Evolutionary conservation across 2,888 invertebrate species (phyloP).

Genomic region (Invenusta paracnida): DNA sequence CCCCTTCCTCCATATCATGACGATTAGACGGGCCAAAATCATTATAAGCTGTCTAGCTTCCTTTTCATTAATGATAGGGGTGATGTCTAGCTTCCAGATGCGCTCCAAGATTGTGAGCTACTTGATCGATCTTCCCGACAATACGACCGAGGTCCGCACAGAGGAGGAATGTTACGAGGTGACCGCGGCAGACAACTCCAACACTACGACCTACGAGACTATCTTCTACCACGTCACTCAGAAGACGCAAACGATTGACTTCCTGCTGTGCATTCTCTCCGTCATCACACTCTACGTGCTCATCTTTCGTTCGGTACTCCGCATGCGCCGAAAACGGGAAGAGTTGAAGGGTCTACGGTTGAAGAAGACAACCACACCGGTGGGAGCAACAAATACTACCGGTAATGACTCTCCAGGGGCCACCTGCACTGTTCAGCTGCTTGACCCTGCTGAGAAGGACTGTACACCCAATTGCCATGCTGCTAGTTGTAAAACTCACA

Average conservation of each 20-base stretch:
- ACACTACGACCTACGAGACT: constrained; percentile 11
- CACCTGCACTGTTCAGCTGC: neutral
- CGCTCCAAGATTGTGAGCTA: neutral
- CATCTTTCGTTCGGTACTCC: constrained; percentile 54
- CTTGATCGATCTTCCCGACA: neutral
- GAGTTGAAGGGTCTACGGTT: constrained; percentile 11
- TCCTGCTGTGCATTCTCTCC: constrained; percentile 53
- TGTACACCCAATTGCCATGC: no score
- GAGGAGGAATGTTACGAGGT: constrained; percentile 27
- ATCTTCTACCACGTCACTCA: constrained; percentile 46
- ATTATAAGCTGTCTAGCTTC: constrained; percentile 15
- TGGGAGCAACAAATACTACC: neutral
- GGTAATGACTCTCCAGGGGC: neutral
- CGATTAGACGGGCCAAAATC: constrained; percentile 49
- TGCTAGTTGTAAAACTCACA: no score
- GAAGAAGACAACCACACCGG: neutral
- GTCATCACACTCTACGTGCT: constrained; percentile 56
- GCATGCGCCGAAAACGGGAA: constrained; percentile 46
- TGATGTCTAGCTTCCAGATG: constrained; percentile 29
- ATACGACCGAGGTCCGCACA: neutral
- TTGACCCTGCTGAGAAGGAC: neutral
- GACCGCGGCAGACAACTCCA: neutral
- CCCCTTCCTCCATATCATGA: constrained; percentile 55
- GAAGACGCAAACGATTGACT: constrained; percentile 54
- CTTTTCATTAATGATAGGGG: constrained; percentile 35